These are phyloP conservation scores for Melanotaenia parkinsoni DNA, from an alignment of 2,797 vertebrate genomes.

Conservation along the genomic window DNA sequence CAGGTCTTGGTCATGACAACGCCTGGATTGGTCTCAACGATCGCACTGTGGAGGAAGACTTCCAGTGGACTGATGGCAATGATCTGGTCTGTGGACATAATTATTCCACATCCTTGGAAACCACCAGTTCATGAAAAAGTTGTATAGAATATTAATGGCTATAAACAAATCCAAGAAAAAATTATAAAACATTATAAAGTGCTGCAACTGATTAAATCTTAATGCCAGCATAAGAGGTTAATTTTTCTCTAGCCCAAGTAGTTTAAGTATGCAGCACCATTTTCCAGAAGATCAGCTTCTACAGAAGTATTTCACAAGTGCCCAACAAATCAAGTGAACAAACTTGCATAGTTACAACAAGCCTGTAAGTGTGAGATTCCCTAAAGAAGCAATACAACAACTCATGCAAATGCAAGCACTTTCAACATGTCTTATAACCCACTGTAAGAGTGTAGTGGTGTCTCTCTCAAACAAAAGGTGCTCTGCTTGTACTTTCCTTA, in stretches of 20 bases:
- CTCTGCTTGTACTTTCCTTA: not conserved
- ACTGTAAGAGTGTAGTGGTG: not conserved
- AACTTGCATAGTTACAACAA: not conserved
- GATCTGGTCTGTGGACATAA: slow-evolving; percentile 85
- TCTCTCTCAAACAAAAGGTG: not conserved
- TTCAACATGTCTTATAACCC: not conserved
- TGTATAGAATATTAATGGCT: not conserved
- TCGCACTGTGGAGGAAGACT: slow-evolving; percentile 94
- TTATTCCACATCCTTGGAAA: no score
- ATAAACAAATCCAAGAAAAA: not conserved
- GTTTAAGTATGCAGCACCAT: not conserved
- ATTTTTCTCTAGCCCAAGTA: not conserved
- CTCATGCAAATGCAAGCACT: not conserved
- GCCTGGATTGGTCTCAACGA: slow-evolving; percentile 96
- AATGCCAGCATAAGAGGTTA: not conserved
- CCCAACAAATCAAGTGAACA: not conserved
- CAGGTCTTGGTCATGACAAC: slow-evolving; percentile 94
- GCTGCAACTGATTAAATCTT: not conserved
- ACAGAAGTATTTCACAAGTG: no score
- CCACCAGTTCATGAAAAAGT: not conserved
- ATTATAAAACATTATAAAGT: not conserved
- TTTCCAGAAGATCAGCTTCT: not conserved
- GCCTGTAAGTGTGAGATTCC: not conserved
- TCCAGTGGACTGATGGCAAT: slow-evolving; percentile 94
- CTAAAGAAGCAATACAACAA: not conserved